Evolutionary conservation across 2,888 invertebrate species (phyloP), one percentile per base, ranked within the genome.

Genomic region (Limnephilus rhombicus): DNA sequence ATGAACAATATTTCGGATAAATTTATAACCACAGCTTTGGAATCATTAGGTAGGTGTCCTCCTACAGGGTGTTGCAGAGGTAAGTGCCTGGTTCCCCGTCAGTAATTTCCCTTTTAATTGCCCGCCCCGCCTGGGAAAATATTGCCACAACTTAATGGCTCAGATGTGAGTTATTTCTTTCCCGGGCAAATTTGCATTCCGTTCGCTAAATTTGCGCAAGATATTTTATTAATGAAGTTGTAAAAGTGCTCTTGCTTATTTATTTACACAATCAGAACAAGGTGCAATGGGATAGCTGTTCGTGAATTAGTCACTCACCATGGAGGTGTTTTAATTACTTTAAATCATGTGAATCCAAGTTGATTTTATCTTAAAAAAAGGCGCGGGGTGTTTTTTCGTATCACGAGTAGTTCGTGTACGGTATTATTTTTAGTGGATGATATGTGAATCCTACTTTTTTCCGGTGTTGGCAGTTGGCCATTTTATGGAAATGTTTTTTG

Each of bases 131-230:
- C 41, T 89, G 91, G 80, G 85, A 92, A 92, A 92, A 91, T 92
- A 92, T 92, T 92, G 92, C 92, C 91, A 91, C 89, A 92, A 92
- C 91, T 92, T 92, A 91, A 92, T 92, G 92, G 53, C 89, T 92
- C 89, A 91, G 89, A 92, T 89, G 80, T 91, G 92, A 92, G 85
- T 92, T 92, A 92, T 92, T 91, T 49, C 89, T 89, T 89, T 90
- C 31, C 15, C 37, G 29, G n/a, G 53, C 34, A 83, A 83, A 85
- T 90, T 90, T 90, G 53, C 90, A 90, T 85, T 49, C 81, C 53
- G 53, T 29, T 68, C 34, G 49, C 45, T 49, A 81, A 89, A 24
- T 83, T 83, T 34, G 31, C 83, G 3, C 29, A 18, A 83, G 24
- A 18, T 83, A 37, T 83, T 83, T 83, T 34, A 34, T 34, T 83